Percentiles rank a stretch among this genome's conserved stretches.
phyloP scores from a whole-genome alignment of 2,888 invertebrate genomes.

The Diarsia rubi region DNA sequence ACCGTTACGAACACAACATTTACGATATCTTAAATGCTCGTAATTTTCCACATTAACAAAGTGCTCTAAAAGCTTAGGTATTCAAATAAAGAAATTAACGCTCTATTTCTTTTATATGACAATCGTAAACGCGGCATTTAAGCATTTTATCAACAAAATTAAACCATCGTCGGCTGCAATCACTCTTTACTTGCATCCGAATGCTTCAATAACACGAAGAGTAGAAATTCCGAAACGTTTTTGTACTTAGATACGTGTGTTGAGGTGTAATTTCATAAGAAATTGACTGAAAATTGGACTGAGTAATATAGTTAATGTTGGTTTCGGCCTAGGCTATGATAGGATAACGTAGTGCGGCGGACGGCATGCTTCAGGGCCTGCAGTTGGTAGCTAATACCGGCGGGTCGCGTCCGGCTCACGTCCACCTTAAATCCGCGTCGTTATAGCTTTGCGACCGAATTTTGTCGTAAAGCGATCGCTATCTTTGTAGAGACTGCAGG shows the following conservation, averaged over 20 bases:
- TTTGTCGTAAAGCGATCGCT: too few relatives aligned
- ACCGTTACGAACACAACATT: constrained; percentile 74
- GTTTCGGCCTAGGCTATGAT: constrained; percentile 89
- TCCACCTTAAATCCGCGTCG: too few relatives aligned
- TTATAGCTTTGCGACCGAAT: too few relatives aligned
- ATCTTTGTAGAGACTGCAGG: too few relatives aligned
- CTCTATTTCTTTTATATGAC: constrained; percentile 64
- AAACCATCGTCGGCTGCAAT: constrained; percentile 53
- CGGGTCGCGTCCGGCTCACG: too few relatives aligned
- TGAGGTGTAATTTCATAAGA: constrained; percentile 88
- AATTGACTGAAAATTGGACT: constrained; percentile 91
- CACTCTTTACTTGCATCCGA: constrained; percentile 60
- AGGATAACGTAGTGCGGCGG: constrained; percentile 86
- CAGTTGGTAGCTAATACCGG: too few relatives aligned
- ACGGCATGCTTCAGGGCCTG: constrained; percentile 89
- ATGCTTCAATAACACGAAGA: constrained; percentile 72
- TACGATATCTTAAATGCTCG: constrained; percentile 76
- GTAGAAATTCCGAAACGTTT: constrained; percentile 78
- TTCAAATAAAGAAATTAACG: constrained; percentile 77
- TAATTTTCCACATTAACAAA: constrained; percentile 75
- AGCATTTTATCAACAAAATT: constrained; percentile 59
- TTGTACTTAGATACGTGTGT: constrained; percentile 87
- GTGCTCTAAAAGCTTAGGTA: constrained; percentile 71
- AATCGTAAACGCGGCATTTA: constrained; percentile 53
- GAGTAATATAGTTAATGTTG: constrained; percentile 89